Evolutionary conservation across 2,113 vertebrate species (phyloP), one percentile per base, ranked within the genome.

Genomic region (Megaceryle torquata): DNA sequence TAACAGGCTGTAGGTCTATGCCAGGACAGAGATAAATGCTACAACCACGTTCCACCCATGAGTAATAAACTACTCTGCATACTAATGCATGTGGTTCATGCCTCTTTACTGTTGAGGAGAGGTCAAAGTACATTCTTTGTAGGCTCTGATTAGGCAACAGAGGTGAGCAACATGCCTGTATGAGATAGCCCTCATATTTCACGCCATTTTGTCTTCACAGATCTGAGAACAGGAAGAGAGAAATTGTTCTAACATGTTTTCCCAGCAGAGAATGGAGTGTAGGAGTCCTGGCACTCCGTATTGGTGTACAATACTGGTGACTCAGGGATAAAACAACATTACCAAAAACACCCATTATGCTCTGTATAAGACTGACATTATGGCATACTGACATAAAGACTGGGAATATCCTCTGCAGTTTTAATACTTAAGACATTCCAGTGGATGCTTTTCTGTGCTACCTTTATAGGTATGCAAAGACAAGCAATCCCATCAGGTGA

Each of bases 81-180:
- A 43, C 4, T 48, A 51, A n/a, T 3, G 3, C 6, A 1, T 10
- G 25, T 0, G 0, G 25, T 56, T 46, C 37, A 26, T 13, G 15
- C 24, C 72, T 54, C 29, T 70, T 39, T 1, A 1, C 24, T 69
- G 51, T 22, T 75, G 26, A 68, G 79, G 7, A 54, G 14, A 69
- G 15, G 63, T 59, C 11, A 37, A 54, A 82, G n/a, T 5, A 50
- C 31, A 35, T 60, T 22, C 35, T 33, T 39, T 53, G 16, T 19
- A 76, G 31, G 57, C 16, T 71, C 41, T 6, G 3, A 64, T 24
- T 39, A 76, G 13, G 53, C 19, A 77, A 39, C 1, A 80, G 14
- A 88, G 6, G 22, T 5, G 13, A 82, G 31, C 1, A 2, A 24
- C 13, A 31, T 16, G 15, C 20, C 6, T 16, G 6, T 26, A 9